A percentile compares a stretch with the other conserved stretches of the same genome.
These are phyloP conservation scores for Neoitamus cyanurus DNA, from an alignment of 2,888 invertebrate species.

Conservation along the genomic window DNA sequence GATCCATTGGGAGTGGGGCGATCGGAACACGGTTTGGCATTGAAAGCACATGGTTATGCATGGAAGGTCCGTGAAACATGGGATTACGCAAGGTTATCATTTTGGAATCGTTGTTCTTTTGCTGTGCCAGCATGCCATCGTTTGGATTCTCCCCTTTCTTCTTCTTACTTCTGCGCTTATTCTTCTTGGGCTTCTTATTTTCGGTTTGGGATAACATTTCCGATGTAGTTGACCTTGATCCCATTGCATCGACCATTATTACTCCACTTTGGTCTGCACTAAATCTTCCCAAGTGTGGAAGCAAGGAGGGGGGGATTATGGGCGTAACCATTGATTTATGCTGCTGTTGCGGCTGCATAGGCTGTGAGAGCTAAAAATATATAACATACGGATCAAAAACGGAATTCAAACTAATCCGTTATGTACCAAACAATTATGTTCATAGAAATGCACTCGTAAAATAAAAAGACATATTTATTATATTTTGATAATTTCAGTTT, in stretches of 20 bases:
- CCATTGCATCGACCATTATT: conserved; percentile 64
- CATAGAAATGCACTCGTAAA: no score
- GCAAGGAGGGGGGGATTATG: conserved; percentile 25
- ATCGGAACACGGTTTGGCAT: conserved; percentile 55
- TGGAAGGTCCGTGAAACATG: conserved; percentile 72
- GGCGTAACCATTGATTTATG: conserved; percentile 3
- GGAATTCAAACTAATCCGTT: no score
- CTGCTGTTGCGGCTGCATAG: conserved; percentile 47
- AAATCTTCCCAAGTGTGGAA: conserved; percentile 49
- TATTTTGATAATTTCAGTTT: no score
- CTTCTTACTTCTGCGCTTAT: conserved; percentile 62
- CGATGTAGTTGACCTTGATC: conserved; percentile 55
- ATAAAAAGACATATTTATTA: no score
- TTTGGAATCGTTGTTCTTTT: conserved; percentile 66
- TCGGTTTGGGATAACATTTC: not conserved
- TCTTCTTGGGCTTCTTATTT: conserved; percentile 59
- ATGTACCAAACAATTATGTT: no score
- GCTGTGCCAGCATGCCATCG: conserved; percentile 53
- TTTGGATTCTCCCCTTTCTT: conserved; percentile 52
- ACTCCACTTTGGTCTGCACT: conserved; percentile 61
- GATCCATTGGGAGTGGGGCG: conserved; percentile 61
- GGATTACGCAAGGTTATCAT: conserved; percentile 85
- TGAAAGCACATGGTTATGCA: conserved; percentile 59
- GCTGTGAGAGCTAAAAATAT: conserved; percentile 51
- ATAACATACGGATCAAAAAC: no score